Conservation (phyloP, 2,797 vertebrate genomes). For the Zalophus californianus region DNA sequence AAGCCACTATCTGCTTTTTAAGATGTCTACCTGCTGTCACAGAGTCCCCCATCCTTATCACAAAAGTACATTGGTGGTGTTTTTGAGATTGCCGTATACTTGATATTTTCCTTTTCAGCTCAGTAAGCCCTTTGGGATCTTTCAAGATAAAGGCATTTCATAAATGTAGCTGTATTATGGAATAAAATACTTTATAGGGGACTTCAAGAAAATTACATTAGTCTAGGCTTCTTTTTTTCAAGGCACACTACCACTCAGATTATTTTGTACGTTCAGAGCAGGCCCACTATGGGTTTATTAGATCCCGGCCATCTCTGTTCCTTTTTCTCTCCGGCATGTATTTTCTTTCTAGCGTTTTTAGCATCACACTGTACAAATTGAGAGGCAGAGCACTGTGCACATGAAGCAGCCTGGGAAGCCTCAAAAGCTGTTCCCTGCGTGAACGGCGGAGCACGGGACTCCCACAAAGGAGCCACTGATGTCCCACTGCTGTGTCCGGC, state of each 20-base stretch:
- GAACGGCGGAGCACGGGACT: accelerated
- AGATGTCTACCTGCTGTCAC: slow-evolving; percentile 59
- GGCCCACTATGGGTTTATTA: not conserved
- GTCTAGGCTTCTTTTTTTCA: slow-evolving; percentile 4
- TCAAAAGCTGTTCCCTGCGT: not conserved
- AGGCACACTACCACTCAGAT: not conserved
- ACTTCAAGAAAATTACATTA: slow-evolving; percentile 68
- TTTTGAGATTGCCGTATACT: not conserved
- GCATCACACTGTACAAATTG: not conserved
- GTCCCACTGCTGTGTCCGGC: not conserved
- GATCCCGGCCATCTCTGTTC: not conserved
- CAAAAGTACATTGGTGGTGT: not conserved
- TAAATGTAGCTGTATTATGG: slow-evolving; percentile 61
- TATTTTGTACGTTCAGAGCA: not conserved
- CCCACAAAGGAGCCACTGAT: not conserved
- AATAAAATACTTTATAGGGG: slow-evolving; percentile 60
- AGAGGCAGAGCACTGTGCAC: not conserved
- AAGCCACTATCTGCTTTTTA: slow-evolving; percentile 48
- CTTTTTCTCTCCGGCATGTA: not conserved
- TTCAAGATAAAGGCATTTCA: slow-evolving; percentile 74
- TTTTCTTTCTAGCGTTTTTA: not conserved
- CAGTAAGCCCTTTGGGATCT: slow-evolving; percentile 66
- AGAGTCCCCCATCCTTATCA: not conserved
- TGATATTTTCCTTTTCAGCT: slow-evolving; percentile 63
- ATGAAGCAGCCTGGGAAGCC: not conserved